Conservation (phyloP, 2,113 vertebrate genomes). For the Pteruthius melanotis region DNA sequence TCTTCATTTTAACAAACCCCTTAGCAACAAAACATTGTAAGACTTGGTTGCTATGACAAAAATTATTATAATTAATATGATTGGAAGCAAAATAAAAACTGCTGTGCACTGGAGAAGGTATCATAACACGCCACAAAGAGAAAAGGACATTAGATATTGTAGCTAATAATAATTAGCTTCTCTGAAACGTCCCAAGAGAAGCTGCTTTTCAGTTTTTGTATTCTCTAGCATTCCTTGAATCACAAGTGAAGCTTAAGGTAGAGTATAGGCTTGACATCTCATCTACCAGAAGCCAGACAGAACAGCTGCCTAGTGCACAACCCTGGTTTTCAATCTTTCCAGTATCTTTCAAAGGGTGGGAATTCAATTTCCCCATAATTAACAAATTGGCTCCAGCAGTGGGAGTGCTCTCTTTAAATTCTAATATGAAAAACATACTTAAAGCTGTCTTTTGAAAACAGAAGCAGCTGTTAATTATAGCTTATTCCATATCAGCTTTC, state of each 20-base stretch:
- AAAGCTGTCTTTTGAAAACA: not conserved
- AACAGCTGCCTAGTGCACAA: not conserved
- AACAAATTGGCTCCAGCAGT: not conserved
- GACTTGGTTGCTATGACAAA: slow-evolving; percentile 20
- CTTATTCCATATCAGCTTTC: not conserved
- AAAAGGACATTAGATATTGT: not conserved
- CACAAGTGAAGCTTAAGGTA: not conserved
- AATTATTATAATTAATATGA: slow-evolving; percentile 41
- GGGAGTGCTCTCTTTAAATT: not conserved
- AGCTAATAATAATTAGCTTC: not conserved
- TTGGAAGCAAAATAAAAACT: slow-evolving; percentile 18
- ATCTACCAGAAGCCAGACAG: not conserved
- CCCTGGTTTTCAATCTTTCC: not conserved
- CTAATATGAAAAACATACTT: not conserved
- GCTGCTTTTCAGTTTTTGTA: not conserved
- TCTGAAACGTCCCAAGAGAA: not conserved
- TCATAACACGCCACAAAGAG: not conserved
- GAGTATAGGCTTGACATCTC: not conserved
- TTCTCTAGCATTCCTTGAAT: not conserved
- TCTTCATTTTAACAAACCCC: slow-evolving; percentile 29
- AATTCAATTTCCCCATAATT: not conserved
- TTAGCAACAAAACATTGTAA: not conserved
- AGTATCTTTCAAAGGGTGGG: not conserved
- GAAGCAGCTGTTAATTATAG: not conserved
- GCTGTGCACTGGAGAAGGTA: not conserved